These are phyloP conservation scores for Neosalanx taihuensis DNA, from an alignment of 2,797 vertebrate species.

Conservation along the genomic window DNA sequence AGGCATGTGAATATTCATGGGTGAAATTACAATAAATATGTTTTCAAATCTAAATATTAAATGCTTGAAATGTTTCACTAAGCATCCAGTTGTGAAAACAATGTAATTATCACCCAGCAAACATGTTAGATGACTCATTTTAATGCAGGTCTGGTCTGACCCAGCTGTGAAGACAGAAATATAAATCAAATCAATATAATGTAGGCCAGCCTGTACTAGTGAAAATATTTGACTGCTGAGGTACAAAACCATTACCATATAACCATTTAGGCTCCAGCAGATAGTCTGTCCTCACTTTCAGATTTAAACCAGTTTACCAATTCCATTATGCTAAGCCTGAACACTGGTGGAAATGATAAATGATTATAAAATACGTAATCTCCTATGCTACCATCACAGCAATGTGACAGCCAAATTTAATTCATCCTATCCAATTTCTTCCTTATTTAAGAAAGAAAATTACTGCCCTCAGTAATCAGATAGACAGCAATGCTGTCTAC, in stretches of 20 bases:
- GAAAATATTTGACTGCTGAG: conserved; percentile 62
- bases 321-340: conserved; percentile 85
- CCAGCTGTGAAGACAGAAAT: conserved; percentile 19
- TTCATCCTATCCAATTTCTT: conserved; percentile 83
- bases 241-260: conserved; percentile 70
- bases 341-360: conserved; percentile 81
- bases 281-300: conserved; percentile 77
- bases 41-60: not conserved
- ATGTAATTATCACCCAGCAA: not conserved
- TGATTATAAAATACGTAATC: conserved; percentile 84
- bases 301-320: conserved; percentile 85
- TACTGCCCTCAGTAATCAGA: conserved; percentile 82
- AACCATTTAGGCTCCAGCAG: conserved; percentile 69
- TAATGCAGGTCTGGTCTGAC: conserved; percentile 17
- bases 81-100: not conserved
- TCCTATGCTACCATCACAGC: conserved; percentile 74
- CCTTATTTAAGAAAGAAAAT: conserved; percentile 84
- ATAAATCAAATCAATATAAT: conserved; percentile 24
- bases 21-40: too few relatives aligned
- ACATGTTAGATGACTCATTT: conserved; percentile 10
- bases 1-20: too few relatives aligned
- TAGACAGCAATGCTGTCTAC: conserved; percentile 77
- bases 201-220: conserved; percentile 8
- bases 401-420: conserved; percentile 81
- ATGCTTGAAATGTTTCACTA: not conserved